phyloP scores from a whole-genome alignment of 2,888 invertebrate genomes.

The Platynereis dumerilii region DNA sequence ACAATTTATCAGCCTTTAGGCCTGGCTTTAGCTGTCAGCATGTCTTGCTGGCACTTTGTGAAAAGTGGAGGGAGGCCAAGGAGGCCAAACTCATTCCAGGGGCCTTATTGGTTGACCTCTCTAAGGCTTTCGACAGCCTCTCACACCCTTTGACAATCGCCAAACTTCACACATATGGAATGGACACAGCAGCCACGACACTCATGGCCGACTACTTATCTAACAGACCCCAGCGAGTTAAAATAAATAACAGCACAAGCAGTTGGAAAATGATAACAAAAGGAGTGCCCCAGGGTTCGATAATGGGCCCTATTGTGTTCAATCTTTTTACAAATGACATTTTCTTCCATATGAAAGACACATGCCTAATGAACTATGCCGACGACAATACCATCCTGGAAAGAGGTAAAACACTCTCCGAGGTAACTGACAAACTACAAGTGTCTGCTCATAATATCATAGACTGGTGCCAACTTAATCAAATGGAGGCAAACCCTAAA shows the following conservation, averaged over 20 bases:
- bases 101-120: neutral
- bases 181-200: neutral
- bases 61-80: too few species aligned
- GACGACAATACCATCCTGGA: neutral
- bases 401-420: neutral
- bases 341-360: neutral
- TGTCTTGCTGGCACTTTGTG: too few species aligned
- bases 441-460: neutral
- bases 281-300: neutral
- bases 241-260: neutral
- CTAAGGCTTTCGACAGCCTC: neutral
- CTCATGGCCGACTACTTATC: neutral
- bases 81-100: too few species aligned
- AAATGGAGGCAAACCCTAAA: slow-evolving; percentile 3
- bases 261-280: neutral
- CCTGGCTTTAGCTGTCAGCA: neutral
- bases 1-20: neutral
- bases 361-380: neutral
- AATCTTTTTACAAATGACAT: slow-evolving; percentile 1
- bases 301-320: neutral
- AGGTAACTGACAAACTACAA: neutral
- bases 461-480: neutral
- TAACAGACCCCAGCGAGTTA: slow-evolving; percentile 3
- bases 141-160: neutral
- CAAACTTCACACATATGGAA: neutral